Percentiles rank a stretch among this genome's conserved stretches.
These are phyloP conservation scores for Fregata magnificens DNA, from an alignment of 2,113 vertebrate genomes.

Conservation along the genomic window DNA sequence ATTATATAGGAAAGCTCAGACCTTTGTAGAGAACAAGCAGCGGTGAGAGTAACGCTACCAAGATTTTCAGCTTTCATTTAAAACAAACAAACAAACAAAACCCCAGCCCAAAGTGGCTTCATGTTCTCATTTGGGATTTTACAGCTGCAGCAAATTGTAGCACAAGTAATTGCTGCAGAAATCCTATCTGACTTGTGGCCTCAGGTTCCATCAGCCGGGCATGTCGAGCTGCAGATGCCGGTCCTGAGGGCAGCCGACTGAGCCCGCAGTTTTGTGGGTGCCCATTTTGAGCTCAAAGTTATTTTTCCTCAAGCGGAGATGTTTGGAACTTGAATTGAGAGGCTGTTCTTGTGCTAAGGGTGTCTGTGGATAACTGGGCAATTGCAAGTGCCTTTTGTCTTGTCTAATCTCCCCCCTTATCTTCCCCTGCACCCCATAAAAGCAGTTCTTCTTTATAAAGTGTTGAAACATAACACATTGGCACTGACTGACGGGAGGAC, in stretches of 20 bases:
- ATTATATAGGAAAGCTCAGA: background rate
- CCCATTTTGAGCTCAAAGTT: background rate
- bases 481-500: background rate
- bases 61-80: background rate
- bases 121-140: background rate
- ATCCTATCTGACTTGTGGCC: background rate
- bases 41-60: accelerated
- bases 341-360: background rate
- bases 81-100: background rate
- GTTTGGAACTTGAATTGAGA: background rate
- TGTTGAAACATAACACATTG: accelerated
- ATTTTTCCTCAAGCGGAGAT: background rate
- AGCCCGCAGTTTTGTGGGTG: background rate
- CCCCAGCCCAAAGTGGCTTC: background rate
- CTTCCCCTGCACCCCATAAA: background rate
- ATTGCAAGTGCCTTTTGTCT: no score
- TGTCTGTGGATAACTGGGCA: background rate
- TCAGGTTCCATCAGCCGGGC: background rate
- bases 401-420: background rate
- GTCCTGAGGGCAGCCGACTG: accelerated
- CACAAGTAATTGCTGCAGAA: background rate
- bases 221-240: background rate
- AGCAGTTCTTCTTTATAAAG: background rate
- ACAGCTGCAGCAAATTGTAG: background rate
- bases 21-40: background rate